Base-by-base conservation (phyloP, 2,888 invertebrate species). In the Chaitophorus viminalis region DNA sequence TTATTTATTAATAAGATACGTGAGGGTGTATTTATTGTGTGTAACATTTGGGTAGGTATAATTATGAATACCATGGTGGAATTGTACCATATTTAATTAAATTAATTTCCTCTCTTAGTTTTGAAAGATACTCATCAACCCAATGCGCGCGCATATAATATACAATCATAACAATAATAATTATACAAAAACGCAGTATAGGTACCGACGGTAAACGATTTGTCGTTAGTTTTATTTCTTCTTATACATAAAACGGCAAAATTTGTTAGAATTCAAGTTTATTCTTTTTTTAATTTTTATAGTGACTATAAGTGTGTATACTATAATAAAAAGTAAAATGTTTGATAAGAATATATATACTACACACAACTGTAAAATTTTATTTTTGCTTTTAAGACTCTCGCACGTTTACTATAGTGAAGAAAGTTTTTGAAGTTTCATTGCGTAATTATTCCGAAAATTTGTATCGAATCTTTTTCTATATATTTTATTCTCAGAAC, bases 321-420 rank as follows among this genome's bases (percentile, higher is more conserved):
- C 78, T 78, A n/a, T n/a, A 31, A 78, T 78, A 78, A 78, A 78
- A 78, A 54, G 78, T 54, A 54, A 78, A 78, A 78, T 60, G 54
- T 78, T 14, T 60, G 78, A 78, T 78, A 78, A 78, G 31, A 77
- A 78, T 54, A 78, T 60, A 60, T 60, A 76, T 18, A n/a, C 25
- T 60, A 5, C 4, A 60, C 60, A 76, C 46, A 76, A 46, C 54
- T 54, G 33, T 60, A 78, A 33, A 78, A 78, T 78, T 78, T 78
- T 78, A 78, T 78, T 60, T 14, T 78, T 9, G 25, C 14, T 78
- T 78, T 78, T 78, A 78, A 78, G 31, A 60, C 78, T 78, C 6
- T 33, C 29, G 46, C 76, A 46, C 76, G 46, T 46, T 46, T 18
- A 39, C 46, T 18, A n/a, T n/a, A 17, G n/a, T 46, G n/a, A 29